Conservation (phyloP, 2,113 vertebrate genomes). For the Prietella phreatophila region DNA sequence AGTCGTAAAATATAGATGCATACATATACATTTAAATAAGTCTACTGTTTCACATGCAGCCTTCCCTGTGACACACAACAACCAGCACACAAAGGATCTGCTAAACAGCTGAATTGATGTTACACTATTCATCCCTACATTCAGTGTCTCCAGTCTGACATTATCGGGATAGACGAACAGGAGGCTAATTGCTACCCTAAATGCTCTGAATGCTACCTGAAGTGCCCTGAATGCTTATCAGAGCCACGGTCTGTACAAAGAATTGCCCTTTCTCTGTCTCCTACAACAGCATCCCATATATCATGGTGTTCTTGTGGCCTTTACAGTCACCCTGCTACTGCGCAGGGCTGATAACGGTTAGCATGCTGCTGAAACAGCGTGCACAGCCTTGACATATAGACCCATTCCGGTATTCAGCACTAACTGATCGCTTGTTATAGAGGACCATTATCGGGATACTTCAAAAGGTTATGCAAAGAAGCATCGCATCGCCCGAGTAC, state of each 20-base stretch:
- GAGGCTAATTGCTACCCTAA: slow-evolving; percentile 49
- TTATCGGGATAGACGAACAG: slow-evolving; percentile 46
- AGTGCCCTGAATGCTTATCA: slow-evolving; percentile 51
- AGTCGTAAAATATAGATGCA: not conserved
- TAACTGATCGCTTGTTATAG: slow-evolving; percentile 1
- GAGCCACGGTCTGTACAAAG: slow-evolving; percentile 41
- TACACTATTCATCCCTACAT: slow-evolving; percentile 7
- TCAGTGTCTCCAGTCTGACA: slow-evolving; percentile 40
- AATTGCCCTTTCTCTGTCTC: slow-evolving; percentile 47
- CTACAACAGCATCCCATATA: slow-evolving; percentile 48
- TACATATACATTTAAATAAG: not conserved
- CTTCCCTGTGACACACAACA: not conserved
- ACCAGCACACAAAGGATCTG: not conserved
- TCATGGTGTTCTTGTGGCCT: slow-evolving; percentile 38
- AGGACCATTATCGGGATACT: slow-evolving; percentile 17
- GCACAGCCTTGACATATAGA: slow-evolving; percentile 21
- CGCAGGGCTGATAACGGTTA: slow-evolving; percentile 23
- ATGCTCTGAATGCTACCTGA: slow-evolving; percentile 40
- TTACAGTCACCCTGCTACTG: slow-evolving; percentile 14
- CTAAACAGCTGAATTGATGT: not conserved
- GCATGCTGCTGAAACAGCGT: not conserved
- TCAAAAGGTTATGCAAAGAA: slow-evolving; percentile 42
- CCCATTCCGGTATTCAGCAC: not conserved
- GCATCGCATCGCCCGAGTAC: not conserved
- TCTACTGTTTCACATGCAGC: not conserved